Evolutionary conservation across 2,888 invertebrate genomes (phyloP).

Genomic region (Lydus trimaculatus): DNA sequence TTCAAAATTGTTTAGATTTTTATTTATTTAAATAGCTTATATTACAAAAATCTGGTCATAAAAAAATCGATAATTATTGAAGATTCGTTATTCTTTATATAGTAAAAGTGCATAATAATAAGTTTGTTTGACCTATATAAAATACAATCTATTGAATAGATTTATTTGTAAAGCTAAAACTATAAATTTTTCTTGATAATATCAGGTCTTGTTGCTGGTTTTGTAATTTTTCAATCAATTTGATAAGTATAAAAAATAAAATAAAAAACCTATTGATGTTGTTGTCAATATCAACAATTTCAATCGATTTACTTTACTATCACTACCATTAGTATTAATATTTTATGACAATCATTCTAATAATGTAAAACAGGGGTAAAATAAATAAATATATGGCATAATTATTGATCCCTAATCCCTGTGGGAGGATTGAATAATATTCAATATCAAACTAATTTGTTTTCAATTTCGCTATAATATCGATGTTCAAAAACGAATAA

Average conservation of each 20-base stretch:
- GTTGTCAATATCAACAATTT: background rate
- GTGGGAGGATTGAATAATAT: background rate
- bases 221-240: background rate
- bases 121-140: constrained; percentile 23
- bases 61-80: background rate
- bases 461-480: background rate
- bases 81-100: too few relatives aligned
- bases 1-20: constrained; percentile 10
- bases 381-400: background rate
- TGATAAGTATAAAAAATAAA: background rate
- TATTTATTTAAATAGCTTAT: background rate
- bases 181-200: background rate
- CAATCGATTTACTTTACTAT: background rate
- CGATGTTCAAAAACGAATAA: background rate
- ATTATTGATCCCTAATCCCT: background rate
- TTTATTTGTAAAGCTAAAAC: constrained; percentile 12
- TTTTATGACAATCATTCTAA: background rate
- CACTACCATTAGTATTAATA: background rate
- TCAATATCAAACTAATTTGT: background rate
- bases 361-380: background rate
- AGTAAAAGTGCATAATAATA: constrained; percentile 17
- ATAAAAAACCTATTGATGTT: background rate
- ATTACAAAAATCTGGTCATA: background rate
- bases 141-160: background rate
- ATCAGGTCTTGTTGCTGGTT: background rate